Base-by-base conservation (phyloP, 2,888 invertebrate genomes). In the Boloria euphrosyne region DNA sequence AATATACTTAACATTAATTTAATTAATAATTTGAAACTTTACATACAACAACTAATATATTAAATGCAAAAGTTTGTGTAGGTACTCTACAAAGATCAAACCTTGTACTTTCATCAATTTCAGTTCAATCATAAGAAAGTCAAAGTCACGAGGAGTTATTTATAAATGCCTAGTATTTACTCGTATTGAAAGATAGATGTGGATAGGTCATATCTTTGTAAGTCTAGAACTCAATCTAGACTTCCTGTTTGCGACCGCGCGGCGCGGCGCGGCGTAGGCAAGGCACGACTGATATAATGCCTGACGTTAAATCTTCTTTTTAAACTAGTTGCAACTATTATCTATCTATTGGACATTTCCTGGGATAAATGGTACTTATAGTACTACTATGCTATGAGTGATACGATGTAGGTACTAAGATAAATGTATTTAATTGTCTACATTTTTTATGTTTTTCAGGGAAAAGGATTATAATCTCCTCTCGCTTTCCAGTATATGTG, bases 211-310 rank as follows among this genome's bases (percentile, higher is more conserved):
- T 57, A 46, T 57, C 22, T 57, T 57, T 50, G 57, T 38, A 62
- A 65, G 13, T 7, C 49, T 43, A 58, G 60, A 67, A 62, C 53
- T 13, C 67, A 70, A 70, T 74, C 69, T 66, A 57, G 67, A 53
- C 51, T 70, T 75, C 71, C 74, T 73, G 69, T 62, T 62, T 59
- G 52, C 51, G 57, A 31, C 71, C 22, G 62, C 67, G 72, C 67
- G 73, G 71, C 68, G 65, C 71, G 17, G 62, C 67, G 72, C 67
- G 73, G 71, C 68, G 65, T 58, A 10, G 54, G 65, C 66, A 55
- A 31, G 49, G 47, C 38, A 59, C 49, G 65, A 57, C 46, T 67
- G 55, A 54, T 62, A 60, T 60, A 62, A 58, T 67, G 55, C 31
- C 27, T 50, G 57, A 57, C 31, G 50, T 46, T 13, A 44, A 27